Conservation (phyloP, 2,797 vertebrate species). For the Falco biarmicus region DNA sequence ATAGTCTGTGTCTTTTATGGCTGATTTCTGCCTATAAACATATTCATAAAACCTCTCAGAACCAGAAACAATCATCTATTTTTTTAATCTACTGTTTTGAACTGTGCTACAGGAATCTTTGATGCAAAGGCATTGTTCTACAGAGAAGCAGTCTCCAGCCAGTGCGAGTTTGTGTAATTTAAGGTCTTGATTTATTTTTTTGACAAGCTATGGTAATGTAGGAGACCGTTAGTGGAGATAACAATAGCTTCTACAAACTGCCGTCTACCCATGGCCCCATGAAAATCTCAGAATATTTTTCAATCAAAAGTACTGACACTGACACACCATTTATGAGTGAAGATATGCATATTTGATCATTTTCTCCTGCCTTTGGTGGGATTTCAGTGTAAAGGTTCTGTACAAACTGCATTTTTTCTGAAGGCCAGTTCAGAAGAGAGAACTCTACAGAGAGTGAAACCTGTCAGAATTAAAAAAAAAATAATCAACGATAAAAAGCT, state of each 20-base stretch:
- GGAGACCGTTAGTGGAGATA: not conserved
- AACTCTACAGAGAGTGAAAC: not conserved
- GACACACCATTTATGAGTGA: not conserved
- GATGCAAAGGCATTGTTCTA: not conserved
- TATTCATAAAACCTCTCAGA: constrained; percentile 60
- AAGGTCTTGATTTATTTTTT: constrained; percentile 17
- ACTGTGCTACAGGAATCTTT: not conserved
- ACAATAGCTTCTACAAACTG: constrained; percentile 1
- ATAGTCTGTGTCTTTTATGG: constrained; percentile 57
- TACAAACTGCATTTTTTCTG: not conserved
- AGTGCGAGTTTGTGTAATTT: not conserved
- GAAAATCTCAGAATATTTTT: not conserved
- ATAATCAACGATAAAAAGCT: not conserved
- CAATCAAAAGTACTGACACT: not conserved
- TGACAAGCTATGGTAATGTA: not conserved
- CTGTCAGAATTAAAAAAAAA: not conserved
- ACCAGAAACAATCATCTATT: constrained; percentile 21
- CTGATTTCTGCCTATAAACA: constrained; percentile 60
- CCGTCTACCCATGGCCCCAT: not conserved
- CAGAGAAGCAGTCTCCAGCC: not conserved
- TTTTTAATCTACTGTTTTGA: constrained; percentile 21
- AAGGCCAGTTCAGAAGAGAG: not conserved
- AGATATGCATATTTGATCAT: not conserved
- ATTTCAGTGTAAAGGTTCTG: not conserved
- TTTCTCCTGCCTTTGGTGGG: not conserved